Base-by-base conservation (phyloP, 2,113 vertebrate species). In the Ciconia boyciana region DNA sequence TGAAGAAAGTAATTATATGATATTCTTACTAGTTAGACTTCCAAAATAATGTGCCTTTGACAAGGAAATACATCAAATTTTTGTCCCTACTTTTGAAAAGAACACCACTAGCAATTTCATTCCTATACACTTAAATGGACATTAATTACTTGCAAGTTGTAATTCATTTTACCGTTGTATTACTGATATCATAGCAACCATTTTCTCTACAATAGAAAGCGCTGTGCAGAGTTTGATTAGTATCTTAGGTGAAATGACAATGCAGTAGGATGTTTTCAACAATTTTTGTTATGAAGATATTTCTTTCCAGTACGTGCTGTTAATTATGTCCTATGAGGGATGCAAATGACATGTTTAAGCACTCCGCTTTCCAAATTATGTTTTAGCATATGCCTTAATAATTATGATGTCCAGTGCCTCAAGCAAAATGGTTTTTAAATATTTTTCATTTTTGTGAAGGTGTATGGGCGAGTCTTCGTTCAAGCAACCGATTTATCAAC, bases 391-490 rank as follows among this genome's bases (percentile, higher is more conserved):
- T 86, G 17, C 44, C 16, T 76, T 43, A 60, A 29, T 83, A 58
- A 58, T 39, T 71, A 10, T 52, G 39, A 46, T 79, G n/a, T 85
- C 51, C 57, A 39, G 13, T 69, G 22, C 34, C 36, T 91, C 62
- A 69, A 4, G 4, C 24, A 58, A 64, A 92, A 18, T 78, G 28
- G 12, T 74, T 91, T 83, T 88, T 15, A 77, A 91, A 36, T 79
- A 17, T 95, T 85, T 95, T 92, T 96, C 91, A n/a, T 98, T 84
- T 97, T 94, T 87, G 16, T 96, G 69, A 98, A 99, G 99, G 99
- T 97, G 98, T 99, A 46, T 99, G 99, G 99, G 99, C 99, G 14
- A 99, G 99, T 97, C 98, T 99, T 95, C 99, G 99, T 94, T 99
- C 99, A 75, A 99, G 99, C 98, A 99, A 98, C 97, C 98, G 99